Base-by-base conservation (phyloP, 2,888 invertebrate genomes). In the Nomada fabriciana region DNA sequence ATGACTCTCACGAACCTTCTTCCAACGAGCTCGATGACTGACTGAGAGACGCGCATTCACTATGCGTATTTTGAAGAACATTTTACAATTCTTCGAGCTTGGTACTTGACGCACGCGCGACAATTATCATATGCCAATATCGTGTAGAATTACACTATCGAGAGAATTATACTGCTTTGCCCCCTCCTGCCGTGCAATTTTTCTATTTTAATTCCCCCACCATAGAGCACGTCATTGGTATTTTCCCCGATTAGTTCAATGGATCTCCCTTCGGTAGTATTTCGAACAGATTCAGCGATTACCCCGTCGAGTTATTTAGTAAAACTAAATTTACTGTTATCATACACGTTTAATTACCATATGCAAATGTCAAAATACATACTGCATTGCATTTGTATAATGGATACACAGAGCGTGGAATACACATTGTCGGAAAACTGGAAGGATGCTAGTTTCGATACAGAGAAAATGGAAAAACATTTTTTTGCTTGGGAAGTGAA, bases 41-140 rank as follows among this genome's bases (percentile, higher is more conserved):
- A 82, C 82, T 82, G 80, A 79, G 42, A 36, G n/a, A 11, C 23
- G 13, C 55, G 23, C 59, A 18, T 64, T 23, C 5, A 29, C n/a
- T 65, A 13, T 29, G 25, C 50, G 29, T 11, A 29, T 47, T 70
- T 69, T 60, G 57, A 59, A 11, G 25, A 80, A 60, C 53, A 50
- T 59, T 53, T 52, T 59, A 15, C 53, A 53, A 70, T 55, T 47
- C 36, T 52, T 63, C 50, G 13, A 1, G n/a, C n/a, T 18, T 29
- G n/a, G 61, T 59, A n/a, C 5, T 20, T 43, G 42, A 76, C 71
- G 71, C 71, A 63, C 7, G 36, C 67, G 64, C 55, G 0, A 18
- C 2, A 43, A 65, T 76, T 76, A 63, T 42, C 23, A 42, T 68
- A 15, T 25, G 55, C 43, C 59, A 57, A 50, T 59, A 63, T 23